Conservation (phyloP, 35 echinoderm and acorn worm genomes). For the Amphiura filiformis region DNA sequence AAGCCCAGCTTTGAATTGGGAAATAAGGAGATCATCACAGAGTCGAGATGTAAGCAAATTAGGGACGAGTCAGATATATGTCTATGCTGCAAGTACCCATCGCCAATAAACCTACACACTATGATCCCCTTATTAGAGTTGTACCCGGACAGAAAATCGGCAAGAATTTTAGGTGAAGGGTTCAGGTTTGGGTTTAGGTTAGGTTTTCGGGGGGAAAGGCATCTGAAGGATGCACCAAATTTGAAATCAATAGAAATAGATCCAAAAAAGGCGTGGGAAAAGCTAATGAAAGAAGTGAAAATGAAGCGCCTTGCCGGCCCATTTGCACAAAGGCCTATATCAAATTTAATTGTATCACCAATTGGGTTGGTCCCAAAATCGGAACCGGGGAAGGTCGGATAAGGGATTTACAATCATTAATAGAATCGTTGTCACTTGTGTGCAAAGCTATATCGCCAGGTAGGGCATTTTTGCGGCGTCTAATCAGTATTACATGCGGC, state of each 20-base stretch:
- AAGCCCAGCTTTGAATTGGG: background rate
- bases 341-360: conserved; percentile 6
- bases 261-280: background rate
- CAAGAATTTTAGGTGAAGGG: background rate
- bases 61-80: no score
- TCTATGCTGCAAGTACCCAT: background rate
- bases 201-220: background rate
- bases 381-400: conserved; percentile 5
- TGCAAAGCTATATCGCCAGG: conserved; percentile 44
- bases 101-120: background rate
- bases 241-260: conserved; percentile 9
- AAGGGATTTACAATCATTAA: conserved; percentile 39
- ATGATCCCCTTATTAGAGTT: background rate
- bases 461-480: conserved; percentile 32
- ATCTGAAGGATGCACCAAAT: background rate
- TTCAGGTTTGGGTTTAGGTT: background rate
- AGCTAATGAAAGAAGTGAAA: background rate
- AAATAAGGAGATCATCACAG: background rate
- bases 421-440: conserved; percentile 41
- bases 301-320: conserved; percentile 4
- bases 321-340: background rate
- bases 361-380: conserved; percentile 32
- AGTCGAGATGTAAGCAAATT: no score
- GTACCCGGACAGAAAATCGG: background rate
- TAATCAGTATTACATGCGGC: background rate